Evolutionary conservation across 1,140 invertebrate genomes (phyloP).

Genomic region (Drosophila ogumai): DNA sequence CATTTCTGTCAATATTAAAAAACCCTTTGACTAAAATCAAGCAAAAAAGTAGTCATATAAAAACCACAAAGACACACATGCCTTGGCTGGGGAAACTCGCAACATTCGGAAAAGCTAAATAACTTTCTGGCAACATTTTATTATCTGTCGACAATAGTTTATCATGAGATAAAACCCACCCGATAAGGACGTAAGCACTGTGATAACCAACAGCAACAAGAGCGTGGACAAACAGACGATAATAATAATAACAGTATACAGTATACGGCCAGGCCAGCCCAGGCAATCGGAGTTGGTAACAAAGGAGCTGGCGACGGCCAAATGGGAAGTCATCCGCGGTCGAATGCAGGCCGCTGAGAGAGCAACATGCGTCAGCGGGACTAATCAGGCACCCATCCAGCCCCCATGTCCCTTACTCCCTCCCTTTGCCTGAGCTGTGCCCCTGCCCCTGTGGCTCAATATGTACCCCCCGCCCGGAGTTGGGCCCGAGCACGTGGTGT

Average conservation of each 20-base stretch:
- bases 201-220: conserved; percentile 63
- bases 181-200: conserved; percentile 73
- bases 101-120: conserved; percentile 33
- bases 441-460: background rate
- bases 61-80: conserved; percentile 26
- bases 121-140: conserved; percentile 64
- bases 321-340: conserved; percentile 44
- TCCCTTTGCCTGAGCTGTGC: background rate
- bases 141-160: conserved; percentile 77
- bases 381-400: conserved; percentile 62
- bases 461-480: conserved; percentile 39
- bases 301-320: conserved; percentile 41
- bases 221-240: conserved; percentile 74
- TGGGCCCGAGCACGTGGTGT: conserved; percentile 67
- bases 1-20: conserved; percentile 20
- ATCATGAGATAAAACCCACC: conserved; percentile 71
- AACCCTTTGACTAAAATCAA: conserved; percentile 31
- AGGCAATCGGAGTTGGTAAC: conserved; percentile 61
- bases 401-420: conserved; percentile 22
- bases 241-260: conserved; percentile 79
- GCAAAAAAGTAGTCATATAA: conserved; percentile 24
- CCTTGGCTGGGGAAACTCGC: conserved; percentile 12
- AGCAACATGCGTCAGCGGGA: conserved; percentile 67
- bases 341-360: conserved; percentile 59
- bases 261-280: conserved; percentile 14